phyloP scores from a whole-genome alignment of 1,140 invertebrate genomes.

The Aporrectodea caliginosa region DNA sequence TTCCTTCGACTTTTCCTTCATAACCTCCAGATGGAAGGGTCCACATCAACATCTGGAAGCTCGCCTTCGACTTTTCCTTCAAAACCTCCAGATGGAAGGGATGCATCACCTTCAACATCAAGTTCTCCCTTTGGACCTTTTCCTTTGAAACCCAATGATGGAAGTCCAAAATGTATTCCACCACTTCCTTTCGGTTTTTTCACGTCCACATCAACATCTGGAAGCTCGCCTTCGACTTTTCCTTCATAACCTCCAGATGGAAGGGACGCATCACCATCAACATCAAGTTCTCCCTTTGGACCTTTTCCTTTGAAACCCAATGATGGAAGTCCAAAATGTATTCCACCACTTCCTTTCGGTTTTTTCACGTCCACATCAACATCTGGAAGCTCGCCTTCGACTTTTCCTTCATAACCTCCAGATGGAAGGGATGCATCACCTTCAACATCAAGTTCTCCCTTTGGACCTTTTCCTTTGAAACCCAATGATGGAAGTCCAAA shows the following conservation, averaged over 20 bases:
- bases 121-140: constrained; percentile 8
- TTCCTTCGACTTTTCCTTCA: background rate
- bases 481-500: background rate
- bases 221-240: background rate
- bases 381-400: background rate
- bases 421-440: background rate
- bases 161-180: background rate
- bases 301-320: constrained; percentile 11
- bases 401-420: background rate
- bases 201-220: background rate
- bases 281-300: background rate
- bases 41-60: too few species aligned
- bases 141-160: background rate
- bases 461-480: constrained; percentile 10
- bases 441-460: background rate
- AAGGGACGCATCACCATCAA: background rate
- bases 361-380: background rate
- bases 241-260: background rate
- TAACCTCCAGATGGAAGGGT: background rate
- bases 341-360: background rate
- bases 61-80: background rate
- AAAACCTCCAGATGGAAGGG: too few species aligned
- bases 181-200: background rate
- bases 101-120: background rate
- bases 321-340: background rate